Conservation (phyloP, 2,797 vertebrate genomes). For the Semaprochilodus insignis region DNA sequence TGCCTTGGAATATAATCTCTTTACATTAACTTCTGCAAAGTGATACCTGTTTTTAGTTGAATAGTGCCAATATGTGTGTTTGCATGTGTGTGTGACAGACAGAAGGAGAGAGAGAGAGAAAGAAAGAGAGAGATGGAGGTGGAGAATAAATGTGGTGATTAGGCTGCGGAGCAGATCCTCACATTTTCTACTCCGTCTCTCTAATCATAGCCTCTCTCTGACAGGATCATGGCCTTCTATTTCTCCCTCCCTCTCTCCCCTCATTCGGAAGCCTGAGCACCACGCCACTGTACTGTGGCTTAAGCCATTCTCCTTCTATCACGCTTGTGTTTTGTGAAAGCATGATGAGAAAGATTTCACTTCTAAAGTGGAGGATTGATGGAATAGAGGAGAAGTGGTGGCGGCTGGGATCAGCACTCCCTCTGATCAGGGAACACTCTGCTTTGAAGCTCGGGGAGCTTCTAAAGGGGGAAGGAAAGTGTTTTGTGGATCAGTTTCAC, state of each 20-base stretch:
- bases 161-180: slow-evolving; percentile 33
- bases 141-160: slow-evolving; percentile 39
- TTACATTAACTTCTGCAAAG: not conserved
- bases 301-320: slow-evolving; percentile 34
- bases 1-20: no score
- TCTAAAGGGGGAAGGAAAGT: slow-evolving; percentile 23
- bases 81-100: not conserved
- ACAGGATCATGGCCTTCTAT: slow-evolving; percentile 18
- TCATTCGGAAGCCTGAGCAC: slow-evolving; percentile 10
- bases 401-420: slow-evolving; percentile 20
- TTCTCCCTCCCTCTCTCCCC: slow-evolving; percentile 4
- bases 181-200: slow-evolving; percentile 21
- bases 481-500: slow-evolving; percentile 21
- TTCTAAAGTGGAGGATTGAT: slow-evolving; percentile 41
- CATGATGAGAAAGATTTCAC: slow-evolving; percentile 41
- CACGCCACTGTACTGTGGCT: slow-evolving; percentile 33
- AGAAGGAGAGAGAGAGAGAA: not conserved
- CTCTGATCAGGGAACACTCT: slow-evolving; percentile 24
- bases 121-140: not conserved
- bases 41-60: not conserved
- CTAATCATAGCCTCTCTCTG: slow-evolving; percentile 41
- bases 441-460: slow-evolving; percentile 33
- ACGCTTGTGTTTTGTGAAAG: slow-evolving; percentile 31
- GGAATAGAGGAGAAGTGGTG: slow-evolving; percentile 36
- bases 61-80: not conserved